Evolutionary conservation across 2,888 invertebrate species (phyloP), one percentile per base, ranked within the genome.

Genomic region (Acronicta psi): DNA sequence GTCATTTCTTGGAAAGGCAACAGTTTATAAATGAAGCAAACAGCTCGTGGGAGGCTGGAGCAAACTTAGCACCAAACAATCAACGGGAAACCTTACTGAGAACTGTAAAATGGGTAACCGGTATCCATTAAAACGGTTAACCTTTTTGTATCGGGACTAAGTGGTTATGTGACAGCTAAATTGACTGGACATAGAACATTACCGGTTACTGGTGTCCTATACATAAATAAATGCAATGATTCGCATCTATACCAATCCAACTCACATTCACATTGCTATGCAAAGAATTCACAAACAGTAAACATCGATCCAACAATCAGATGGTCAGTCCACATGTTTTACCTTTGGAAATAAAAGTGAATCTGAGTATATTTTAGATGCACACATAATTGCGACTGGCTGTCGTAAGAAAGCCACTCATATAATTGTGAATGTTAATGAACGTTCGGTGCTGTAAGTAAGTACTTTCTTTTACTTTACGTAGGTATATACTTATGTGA

Each of bases 21-120:
- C 60, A 79, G 82, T 80, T 81, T 80, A 78, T 77, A 77, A 77
- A 77, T 78, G 77, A 80, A 81, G 77, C 78, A 81, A 81, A 82
- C 77, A 67, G 51, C 71, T 75, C 73, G 75, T 80, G 79, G 77
- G 82, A 79, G 77, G 83, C 80, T 76, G 80, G 63, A 60, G 63
- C 67, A 42, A 73, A 76, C 63, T 76, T 75, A 66, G 75, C 71
- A 72, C 66, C 69, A 75, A 81, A 84, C 79, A 83, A 82, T 79
- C 75, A 75, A 67, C 73, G 73, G 67, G 73, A 74, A 73, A 76
- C 73, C 62, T 59, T 82, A 81, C 82, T 70, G 59, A 66, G 77
- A 84, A 83, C 76, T 75, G 71, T 75, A 66, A 70, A 80, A 58
- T 62, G 53, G 53, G 59, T 68, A 69, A 75, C 70, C 56, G 67